Evolutionary conservation across 2,797 vertebrate genomes (phyloP).

Genomic region (Sebastes elongatus): DNA sequence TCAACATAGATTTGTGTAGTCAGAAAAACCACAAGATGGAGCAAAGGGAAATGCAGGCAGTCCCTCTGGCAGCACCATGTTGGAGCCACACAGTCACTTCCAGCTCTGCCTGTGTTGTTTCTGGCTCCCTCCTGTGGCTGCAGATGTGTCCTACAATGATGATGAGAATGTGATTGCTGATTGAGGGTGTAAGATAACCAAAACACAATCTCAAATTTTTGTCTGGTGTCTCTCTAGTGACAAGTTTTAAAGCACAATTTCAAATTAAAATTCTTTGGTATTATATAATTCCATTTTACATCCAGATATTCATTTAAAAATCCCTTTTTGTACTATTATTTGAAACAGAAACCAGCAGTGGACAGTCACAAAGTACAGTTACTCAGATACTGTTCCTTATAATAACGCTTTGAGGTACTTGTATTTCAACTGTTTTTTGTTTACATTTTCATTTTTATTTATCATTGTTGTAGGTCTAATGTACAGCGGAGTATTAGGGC

Average conservation of each 20-base stretch:
- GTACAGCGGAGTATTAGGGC: no score
- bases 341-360: background rate
- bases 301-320: background rate
- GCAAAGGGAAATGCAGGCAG: background rate
- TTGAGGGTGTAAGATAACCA: background rate
- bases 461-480: no score
- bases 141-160: background rate
- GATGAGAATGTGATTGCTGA: background rate
- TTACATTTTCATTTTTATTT: no score
- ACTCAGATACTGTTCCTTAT: background rate
- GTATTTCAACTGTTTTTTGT: background rate
- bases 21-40: background rate
- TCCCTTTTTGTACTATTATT: background rate
- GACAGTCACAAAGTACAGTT: background rate
- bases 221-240: background rate
- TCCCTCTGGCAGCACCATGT: background rate
- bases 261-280: no score
- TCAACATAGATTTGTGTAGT: background rate
- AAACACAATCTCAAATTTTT: background rate
- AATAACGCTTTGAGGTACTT: background rate
- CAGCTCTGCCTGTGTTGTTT: background rate
- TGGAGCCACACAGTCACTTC: background rate
- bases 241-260: background rate
- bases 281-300: background rate
- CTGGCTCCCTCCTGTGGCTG: conserved; percentile 57